Evolutionary conservation across 2,888 invertebrate species (phyloP).

Genomic region (Scaptomyza parva): DNA sequence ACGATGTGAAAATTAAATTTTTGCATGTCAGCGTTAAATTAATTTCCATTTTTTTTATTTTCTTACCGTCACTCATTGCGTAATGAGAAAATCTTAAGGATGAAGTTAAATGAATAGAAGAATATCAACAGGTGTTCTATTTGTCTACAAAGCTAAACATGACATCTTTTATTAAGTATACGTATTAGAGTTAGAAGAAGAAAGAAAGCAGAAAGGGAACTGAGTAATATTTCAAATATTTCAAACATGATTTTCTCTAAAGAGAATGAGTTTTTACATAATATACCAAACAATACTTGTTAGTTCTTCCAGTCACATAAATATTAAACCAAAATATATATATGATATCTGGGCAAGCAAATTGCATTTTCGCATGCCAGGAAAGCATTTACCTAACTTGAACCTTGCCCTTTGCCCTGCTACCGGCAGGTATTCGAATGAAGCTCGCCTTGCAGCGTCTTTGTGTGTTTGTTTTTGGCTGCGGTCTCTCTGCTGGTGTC

Average conservation of each 20-base stretch:
- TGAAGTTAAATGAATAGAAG: neutral
- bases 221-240: no score
- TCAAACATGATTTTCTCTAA: no score
- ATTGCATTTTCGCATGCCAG: slow-evolving; percentile 65
- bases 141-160: neutral
- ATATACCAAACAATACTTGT: no score
- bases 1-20: slow-evolving; percentile 71
- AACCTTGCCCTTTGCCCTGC: slow-evolving; percentile 54
- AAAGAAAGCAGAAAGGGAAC: no score
- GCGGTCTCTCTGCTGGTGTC: slow-evolving; percentile 37
- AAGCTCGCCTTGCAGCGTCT: slow-evolving; percentile 19
- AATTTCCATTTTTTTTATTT: slow-evolving; percentile 40
- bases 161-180: neutral
- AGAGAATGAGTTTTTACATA: no score
- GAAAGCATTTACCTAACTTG: slow-evolving; percentile 38
- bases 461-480: slow-evolving; percentile 49
- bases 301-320: no score
- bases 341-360: slow-evolving; percentile 40
- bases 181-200: neutral
- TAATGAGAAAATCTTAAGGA: slow-evolving; percentile 23
- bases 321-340: no score
- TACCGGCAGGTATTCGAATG: slow-evolving; percentile 1
- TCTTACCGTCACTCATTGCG: slow-evolving; percentile 8
- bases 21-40: slow-evolving; percentile 73
- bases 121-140: slow-evolving; percentile 39